Base-by-base conservation (phyloP, 2,888 invertebrate species). In the Clostera curtula region DNA sequence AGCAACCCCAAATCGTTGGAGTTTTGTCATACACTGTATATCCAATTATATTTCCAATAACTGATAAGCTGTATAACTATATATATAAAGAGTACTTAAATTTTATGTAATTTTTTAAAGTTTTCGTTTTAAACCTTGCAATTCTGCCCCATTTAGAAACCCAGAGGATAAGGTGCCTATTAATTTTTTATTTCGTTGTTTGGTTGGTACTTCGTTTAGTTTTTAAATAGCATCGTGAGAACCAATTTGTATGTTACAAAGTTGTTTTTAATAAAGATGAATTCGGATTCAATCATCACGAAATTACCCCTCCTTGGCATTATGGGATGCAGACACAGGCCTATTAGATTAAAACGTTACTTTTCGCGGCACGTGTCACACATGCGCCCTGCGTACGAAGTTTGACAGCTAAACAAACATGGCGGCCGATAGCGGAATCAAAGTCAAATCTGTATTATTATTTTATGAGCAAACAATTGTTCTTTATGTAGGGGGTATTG, bases 351-450 rank as follows among this genome's bases (percentile, higher is more conserved):
- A 70, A 63, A 70, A 65, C 55, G 58, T 59, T 58, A 61, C 53
- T 56, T 57, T 53, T 41, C 46, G 30, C 12, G 62, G 26, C 76
- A 64, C 77, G 76, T 69, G 75, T 13, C 73, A 40, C 62, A 66
- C 74, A 54, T 58, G 71, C 66, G 71, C 41, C 54, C 35, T 25
- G 34, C 49, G 46, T 50, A 43, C 50, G 57, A 57, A 58, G 51
- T 68, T 62, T 73, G 74, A 75, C 76, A 76, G 73, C 75, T 77
- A 77, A 63, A 70, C 63, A 74, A 79, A 77, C 75, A 79, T 73
- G 74, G 73, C 66, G 29, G 40, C 57, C 59, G 75, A 76, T 77
- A 72, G 60, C 61, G 56, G 52, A 70, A 75, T 75, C 71, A 67
- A 72, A 49, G 43, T 49, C 49, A 49, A 49, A 75, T 75, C 62